Conservation (phyloP, 2,888 invertebrate species). For the Drosophila cracens region DNA sequence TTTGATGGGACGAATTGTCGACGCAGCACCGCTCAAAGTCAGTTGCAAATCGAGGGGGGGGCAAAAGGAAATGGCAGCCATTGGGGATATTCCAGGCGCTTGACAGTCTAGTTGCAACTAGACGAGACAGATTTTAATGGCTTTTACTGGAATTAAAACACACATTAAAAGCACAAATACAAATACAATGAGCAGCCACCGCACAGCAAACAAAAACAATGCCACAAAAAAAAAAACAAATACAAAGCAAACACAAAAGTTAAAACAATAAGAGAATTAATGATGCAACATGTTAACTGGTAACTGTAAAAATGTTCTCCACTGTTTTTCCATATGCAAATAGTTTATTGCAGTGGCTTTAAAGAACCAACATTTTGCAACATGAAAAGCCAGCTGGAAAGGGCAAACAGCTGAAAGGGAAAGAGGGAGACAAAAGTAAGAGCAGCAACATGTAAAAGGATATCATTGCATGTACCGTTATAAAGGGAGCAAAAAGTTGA, state of each 20-base stretch:
- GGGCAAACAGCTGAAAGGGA: neutral
- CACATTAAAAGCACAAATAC: conserved; percentile 12
- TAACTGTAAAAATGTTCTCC: neutral
- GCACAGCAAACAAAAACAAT: conserved; percentile 9
- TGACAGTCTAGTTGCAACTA: conserved; percentile 18
- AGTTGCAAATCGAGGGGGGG: neutral
- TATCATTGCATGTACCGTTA: neutral
- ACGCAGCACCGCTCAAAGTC: conserved; percentile 10
- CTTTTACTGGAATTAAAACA: conserved; percentile 67
- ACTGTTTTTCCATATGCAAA: conserved; percentile 7
- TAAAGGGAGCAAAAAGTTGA: neutral
- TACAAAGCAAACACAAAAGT: neutral
- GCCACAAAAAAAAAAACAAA: conserved; percentile 1
- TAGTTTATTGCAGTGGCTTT: conserved; percentile 20
- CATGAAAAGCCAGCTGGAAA: neutral
- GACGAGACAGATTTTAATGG: conserved; percentile 52
- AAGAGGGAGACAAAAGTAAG: neutral
- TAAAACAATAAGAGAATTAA: conserved; percentile 34
- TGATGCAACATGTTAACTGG: conserved; percentile 33
- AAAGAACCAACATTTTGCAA: neutral
- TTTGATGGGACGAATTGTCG: conserved; percentile 42
- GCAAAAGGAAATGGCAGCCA: neutral
- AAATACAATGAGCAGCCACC: conserved; percentile 3
- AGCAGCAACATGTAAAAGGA: conserved; percentile 7
- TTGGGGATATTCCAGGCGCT: conserved; percentile 3